Evolutionary conservation across 2,113 vertebrate genomes (phyloP), one percentile per base, ranked within the genome.

Genomic region (Egretta garzetta): DNA sequence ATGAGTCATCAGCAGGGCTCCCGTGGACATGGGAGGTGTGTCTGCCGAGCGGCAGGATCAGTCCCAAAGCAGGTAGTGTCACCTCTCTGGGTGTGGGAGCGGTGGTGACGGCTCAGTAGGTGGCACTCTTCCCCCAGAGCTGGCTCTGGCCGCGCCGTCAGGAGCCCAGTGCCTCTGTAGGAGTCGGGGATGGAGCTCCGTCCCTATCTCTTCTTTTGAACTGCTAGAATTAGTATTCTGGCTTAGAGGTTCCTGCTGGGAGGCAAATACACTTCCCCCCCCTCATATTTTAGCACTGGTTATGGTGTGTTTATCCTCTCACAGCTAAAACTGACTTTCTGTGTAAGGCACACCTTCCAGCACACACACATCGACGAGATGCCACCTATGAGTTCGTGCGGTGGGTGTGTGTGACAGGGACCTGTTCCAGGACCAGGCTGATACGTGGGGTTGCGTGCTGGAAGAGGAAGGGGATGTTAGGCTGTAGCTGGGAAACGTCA

Each of bases 71-170:
- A 2, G 26, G 9, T 26, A 4, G n/a, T 14, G 53, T 33, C 80
- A 41, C 76, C 60, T 73, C 28, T 2, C 7, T 2, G 8, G 79
- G 4, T 0, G 27, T n/a, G 91, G 75, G 37, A 88, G 37, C 39
- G 2, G 23, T 64, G 73, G 81, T 64, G 84, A 16, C 49, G 19
- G 3, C 93, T 95, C 96, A 88, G 94, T 95, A 97, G 95, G 90
- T 97, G 96, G 97, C 97, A 95, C 66, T 96, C 93, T 97, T 24
- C 77, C 66, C 93, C 86, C 72, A 92, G 83, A 47, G 72, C 90
- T 96, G 95, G 53, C 80, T 30, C 93, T 11, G 63, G 2, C 47
- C 79, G 89, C 68, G 1, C 2, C 5, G 52, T 11, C 23, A 8
- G 27, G 28, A 53, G 4, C 13, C 37, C 5, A 5, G 3, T 18